phyloP scores from a whole-genome alignment of 2,888 invertebrate genomes.

The Lobophora halterata region DNA sequence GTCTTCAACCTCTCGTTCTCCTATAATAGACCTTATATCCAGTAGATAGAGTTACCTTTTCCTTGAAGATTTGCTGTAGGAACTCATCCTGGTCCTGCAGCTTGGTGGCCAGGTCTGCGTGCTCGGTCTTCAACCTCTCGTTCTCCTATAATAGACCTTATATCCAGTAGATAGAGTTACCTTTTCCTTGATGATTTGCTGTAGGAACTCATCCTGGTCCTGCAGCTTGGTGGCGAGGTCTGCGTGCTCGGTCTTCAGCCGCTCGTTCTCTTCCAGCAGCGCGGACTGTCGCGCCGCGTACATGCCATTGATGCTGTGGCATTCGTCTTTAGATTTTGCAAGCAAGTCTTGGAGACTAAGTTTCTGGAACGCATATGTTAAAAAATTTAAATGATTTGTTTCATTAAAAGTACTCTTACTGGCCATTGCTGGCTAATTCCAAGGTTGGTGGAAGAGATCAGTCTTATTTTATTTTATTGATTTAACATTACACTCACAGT shows the following conservation, averaged over 20 bases:
- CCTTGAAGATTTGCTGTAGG: constrained; percentile 60
- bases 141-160: too few relatives aligned
- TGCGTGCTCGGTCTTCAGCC: constrained; percentile 50
- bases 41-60: constrained; percentile 51
- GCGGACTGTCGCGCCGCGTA: constrained; percentile 63
- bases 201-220: constrained; percentile 62
- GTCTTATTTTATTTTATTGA: too few relatives aligned
- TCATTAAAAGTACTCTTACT: too few relatives aligned
- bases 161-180: constrained; percentile 36
- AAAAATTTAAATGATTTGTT: not conserved
- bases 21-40: too few relatives aligned
- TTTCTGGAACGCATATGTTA: constrained; percentile 47
- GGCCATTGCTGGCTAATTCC: too few relatives aligned
- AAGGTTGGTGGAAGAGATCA: too few relatives aligned
- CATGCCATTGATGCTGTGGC: constrained; percentile 74
- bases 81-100: too few relatives aligned
- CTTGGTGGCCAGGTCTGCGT: too few relatives aligned
- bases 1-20: too few relatives aligned
- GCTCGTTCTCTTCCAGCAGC: constrained; percentile 60
- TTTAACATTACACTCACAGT: too few relatives aligned
- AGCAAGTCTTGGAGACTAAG: constrained; percentile 59
- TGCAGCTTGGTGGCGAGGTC: constrained; percentile 50
- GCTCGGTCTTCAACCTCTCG: too few relatives aligned
- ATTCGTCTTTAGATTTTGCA: constrained; percentile 63
- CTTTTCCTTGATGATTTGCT: constrained; percentile 65